Base-by-base conservation (phyloP, 2,797 vertebrate genomes). In the Notamacropus eugenii region DNA sequence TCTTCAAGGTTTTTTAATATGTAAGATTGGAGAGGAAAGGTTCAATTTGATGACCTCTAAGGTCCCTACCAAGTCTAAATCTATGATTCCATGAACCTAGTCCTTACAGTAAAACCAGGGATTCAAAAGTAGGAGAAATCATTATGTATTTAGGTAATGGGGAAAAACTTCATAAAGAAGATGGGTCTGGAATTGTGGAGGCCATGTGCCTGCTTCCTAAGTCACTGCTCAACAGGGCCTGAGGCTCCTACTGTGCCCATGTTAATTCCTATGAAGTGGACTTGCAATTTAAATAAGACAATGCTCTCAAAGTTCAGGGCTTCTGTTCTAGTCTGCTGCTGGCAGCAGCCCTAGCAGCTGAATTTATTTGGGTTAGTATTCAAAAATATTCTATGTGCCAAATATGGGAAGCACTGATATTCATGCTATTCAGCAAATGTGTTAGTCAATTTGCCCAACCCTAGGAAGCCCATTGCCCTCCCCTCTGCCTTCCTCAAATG, bases 321-420 rank as follows among this genome's bases (percentile, higher is more conserved):
- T 93, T 96, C 94, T 96, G 50, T 90, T 95, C 34, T 55, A 96
- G 92, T 90, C 93, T 96, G 52, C 10, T 93, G 12, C 93, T 96
- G 95, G 93, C 62, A 95, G 93, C 93, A 95, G 92, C 93, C 59
- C 87, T 46, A 93, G 34, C 92, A 97, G 90, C 92, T 97, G 87
- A 96, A 95, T 93, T 13, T 92, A 95, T 96, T 96, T 96, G 93
- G 50, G 93, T 87, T 97, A 31, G 31, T 96, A 97, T 95, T 96
- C 58, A 95, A 97, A 95, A 96, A 94, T 92, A 97, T 91, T 94
- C 55, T 29, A 12, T 34, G 46, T 94, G 59, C 59, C 95, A 97
- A 97, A 92, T 93, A 52, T 94, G 59, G 95, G 31, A 59, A 96
- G 24, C 91, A 55, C 52, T 93, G 67, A 95, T 91, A 97, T 57